Percentiles rank a stretch among this genome's conserved stretches.
Evolutionary conservation across 2,888 invertebrate genomes (phyloP).

Genomic region (Dryomyza anilis): DNA sequence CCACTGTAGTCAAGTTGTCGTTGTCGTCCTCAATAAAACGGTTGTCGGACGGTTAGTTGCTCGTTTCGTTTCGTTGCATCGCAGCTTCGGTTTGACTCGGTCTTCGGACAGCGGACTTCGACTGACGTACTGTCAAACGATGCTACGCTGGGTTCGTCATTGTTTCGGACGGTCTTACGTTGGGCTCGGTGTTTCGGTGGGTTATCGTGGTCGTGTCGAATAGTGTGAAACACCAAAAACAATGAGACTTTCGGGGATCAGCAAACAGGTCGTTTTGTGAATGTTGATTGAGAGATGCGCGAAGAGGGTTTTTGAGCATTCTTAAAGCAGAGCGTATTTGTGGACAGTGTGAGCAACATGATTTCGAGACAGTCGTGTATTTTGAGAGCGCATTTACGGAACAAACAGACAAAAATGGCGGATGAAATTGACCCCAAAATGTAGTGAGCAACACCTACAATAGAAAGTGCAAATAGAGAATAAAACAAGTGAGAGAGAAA

Average conservation of each 20-base stretch:
- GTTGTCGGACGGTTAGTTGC: conserved; percentile 7
- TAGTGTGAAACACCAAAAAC: not conserved
- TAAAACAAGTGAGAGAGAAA: not conserved
- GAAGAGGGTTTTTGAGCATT: not conserved
- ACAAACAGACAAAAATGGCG: too few relatives aligned
- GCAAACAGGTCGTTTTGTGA: conserved; percentile 19
- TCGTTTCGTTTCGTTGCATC: too few relatives aligned
- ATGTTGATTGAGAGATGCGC: not conserved
- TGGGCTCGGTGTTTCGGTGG: not conserved
- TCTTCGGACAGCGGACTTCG: not conserved
- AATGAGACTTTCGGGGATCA: conserved; percentile 7
- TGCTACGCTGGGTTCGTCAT: not conserved
- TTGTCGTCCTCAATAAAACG: not conserved
- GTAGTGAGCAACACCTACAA: conserved; percentile 7
- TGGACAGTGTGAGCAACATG: too few relatives aligned
- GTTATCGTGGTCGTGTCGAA: not conserved
- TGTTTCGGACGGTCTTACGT: not conserved
- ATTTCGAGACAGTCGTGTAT: too few relatives aligned
- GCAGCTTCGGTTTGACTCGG: too few relatives aligned
- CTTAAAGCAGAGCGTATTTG: too few relatives aligned
- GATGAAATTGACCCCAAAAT: not conserved
- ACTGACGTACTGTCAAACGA: not conserved
- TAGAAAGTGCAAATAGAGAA: not conserved
- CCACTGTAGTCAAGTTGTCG: conserved; percentile 2
- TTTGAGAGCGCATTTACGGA: too few relatives aligned